Base-by-base conservation (phyloP, 2,113 vertebrate genomes). In the Lophotis ruficrista region DNA sequence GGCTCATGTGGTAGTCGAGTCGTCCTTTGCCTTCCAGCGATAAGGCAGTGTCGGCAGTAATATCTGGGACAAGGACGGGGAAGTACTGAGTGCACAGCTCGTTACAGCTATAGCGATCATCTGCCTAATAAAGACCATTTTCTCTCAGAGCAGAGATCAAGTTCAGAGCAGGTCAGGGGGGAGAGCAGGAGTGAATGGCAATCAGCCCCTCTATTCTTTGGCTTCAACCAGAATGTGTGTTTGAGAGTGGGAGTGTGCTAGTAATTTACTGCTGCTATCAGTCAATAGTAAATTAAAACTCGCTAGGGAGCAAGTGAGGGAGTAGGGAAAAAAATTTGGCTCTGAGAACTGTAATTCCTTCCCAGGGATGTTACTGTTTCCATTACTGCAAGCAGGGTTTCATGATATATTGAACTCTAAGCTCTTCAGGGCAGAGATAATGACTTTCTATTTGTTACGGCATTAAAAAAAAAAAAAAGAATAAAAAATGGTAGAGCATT, bases 21-120 rank as follows among this genome's bases (percentile, higher is more conserved):
- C 98, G 98, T 2, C 99, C 99, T 75, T 98, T 99, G 41, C 99
- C 99, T 61, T 99, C 99, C 66, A 99, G 97, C 0, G 99, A 99
- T 82, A 99, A 78, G 76, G 99, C 99, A 0, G 99, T 99, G 97
- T 99, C 99, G 0, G 98, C 98, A 3, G 98, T 98, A 20, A 99
- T 85, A 95, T 99, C 99, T 99, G 96, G 47, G 79, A 64, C 51
- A 69, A 83, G 86, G 72, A 87, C 5, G 4, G 57, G 15, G 10
- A 43, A 82, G 45, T 5, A 2, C 1, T 96, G 61, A 94, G 77
- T 27, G 19, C 0, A 0, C 37, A 16, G 79, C 84, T 75, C 3
- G 0, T 41, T 30, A 41, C 31, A 19, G 88, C 65, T 18, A n/a
- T 3, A 17, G 80, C 1, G 6, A 64, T 38, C 61, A 25, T 41